These are phyloP conservation scores for Spondyliosoma cantharus DNA, from an alignment of 2,797 vertebrate genomes.

Conservation along the genomic window DNA sequence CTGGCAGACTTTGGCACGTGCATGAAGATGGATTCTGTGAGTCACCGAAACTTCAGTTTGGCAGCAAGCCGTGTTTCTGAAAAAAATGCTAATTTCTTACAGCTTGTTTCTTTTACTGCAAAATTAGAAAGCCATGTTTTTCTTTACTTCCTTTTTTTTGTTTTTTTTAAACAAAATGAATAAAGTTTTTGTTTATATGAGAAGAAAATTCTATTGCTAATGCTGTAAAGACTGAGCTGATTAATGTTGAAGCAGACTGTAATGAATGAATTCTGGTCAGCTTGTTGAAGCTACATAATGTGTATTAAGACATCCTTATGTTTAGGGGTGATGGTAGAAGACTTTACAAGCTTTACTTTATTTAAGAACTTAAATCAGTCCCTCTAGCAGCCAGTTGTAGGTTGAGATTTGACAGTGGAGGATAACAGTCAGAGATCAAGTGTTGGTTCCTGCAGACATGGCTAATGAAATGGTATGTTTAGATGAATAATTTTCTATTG, in stretches of 20 bases:
- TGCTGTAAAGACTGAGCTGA: neutral
- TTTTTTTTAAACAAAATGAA: neutral
- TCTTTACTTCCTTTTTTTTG: too few relatives aligned
- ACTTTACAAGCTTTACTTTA: neutral
- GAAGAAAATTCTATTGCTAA: neutral
- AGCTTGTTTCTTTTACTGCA: neutral
- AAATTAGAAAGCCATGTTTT: too few relatives aligned
- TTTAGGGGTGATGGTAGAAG: neutral
- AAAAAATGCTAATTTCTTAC: neutral
- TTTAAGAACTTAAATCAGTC: neutral
- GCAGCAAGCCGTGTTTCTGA: neutral
- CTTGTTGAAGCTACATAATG: neutral
- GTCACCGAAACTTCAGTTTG: conserved; percentile 46
- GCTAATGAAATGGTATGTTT: neutral
- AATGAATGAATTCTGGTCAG: neutral
- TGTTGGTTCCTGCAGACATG: neutral
- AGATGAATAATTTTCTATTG: neutral
- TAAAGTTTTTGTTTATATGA: neutral
- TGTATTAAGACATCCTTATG: neutral
- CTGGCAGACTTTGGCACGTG: conserved; percentile 99
- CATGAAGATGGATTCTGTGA: conserved; percentile 99
- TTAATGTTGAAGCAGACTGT: neutral
- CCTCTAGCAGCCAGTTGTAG: neutral
- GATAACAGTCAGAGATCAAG: neutral
- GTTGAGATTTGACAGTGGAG: neutral